Percentiles rank a stretch among this genome's conserved stretches.
Conservation (phyloP, 1,140 invertebrate species). For the Drosophila bocki region DNA sequence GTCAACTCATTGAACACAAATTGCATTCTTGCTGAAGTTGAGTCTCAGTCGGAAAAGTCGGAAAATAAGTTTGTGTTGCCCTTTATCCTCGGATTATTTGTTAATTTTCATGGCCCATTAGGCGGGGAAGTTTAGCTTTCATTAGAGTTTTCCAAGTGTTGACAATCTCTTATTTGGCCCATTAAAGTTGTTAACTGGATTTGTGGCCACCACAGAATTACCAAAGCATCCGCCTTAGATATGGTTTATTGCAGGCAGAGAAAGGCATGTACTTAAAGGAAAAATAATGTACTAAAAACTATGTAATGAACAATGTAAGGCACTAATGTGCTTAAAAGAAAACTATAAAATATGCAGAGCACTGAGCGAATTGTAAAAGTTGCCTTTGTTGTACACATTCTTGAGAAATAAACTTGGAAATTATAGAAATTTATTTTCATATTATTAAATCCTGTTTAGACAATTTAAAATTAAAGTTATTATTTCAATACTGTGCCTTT, state of each 20-base stretch:
- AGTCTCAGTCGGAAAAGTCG: constrained; percentile 10
- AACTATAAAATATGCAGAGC: neutral
- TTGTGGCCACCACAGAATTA: constrained; percentile 27
- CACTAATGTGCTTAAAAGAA: neutral
- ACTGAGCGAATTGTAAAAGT: neutral
- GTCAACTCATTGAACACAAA: constrained; percentile 20
- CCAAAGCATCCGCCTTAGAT: constrained; percentile 8
- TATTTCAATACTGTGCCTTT: too few species aligned
- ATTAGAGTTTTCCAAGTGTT: constrained; percentile 10
- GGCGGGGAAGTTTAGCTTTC: constrained; percentile 28
- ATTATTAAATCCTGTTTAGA: too few species aligned
- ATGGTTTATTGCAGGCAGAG: neutral
- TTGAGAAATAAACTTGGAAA: neutral
- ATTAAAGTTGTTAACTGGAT: constrained; percentile 69
- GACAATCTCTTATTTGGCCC: constrained; percentile 50
- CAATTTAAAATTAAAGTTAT: too few species aligned
- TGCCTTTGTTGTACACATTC: accelerated
- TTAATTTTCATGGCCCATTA: constrained; percentile 43
- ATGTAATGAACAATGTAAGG: too few species aligned
- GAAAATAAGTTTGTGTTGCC: constrained; percentile 5
- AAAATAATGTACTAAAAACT: neutral
- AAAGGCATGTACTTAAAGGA: neutral
- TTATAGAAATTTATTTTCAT: too few species aligned
- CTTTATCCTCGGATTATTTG: constrained; percentile 14
- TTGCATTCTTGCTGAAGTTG: neutral